Conservation (phyloP, 2,797 vertebrate species). For the Manis javanica region DNA sequence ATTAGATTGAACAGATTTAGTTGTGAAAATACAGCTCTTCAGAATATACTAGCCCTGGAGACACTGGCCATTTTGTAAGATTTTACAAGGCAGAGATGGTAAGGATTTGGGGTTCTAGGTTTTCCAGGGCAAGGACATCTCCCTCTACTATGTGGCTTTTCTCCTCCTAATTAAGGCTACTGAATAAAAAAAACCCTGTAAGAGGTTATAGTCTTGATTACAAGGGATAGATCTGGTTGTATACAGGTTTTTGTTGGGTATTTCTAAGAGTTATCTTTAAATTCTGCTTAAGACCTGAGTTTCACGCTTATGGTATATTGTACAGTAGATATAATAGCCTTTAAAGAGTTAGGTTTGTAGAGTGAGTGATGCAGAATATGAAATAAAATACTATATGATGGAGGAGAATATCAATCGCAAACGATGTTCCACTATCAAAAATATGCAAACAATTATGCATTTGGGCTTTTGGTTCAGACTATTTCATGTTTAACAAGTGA, state of each 20-base stretch:
- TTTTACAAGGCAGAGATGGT: background rate
- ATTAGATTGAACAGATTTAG: background rate
- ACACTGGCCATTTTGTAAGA: background rate
- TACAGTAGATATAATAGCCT: background rate
- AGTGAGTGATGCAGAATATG: conserved; percentile 16
- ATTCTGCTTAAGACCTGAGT: background rate
- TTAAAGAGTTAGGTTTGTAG: background rate
- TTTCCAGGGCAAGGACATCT: background rate
- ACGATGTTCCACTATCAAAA: conserved; percentile 51
- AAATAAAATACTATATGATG: background rate
- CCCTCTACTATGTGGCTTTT: background rate
- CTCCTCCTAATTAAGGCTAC: background rate
- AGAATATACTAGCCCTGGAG: background rate
- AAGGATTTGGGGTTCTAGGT: background rate
- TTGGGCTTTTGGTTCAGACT: conserved; percentile 55
- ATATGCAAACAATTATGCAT: conserved; percentile 5
- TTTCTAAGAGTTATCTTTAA: conserved; percentile 50
- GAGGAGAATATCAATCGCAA: conserved; percentile 36
- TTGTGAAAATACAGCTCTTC: background rate
- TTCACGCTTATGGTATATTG: background rate
- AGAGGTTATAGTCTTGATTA: background rate
- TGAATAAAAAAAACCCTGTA: background rate
- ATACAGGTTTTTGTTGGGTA: background rate
- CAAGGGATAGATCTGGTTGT: background rate
- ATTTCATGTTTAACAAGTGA: background rate